Evolutionary conservation across 2,797 vertebrate species (phyloP), one percentile per base, ranked within the genome.

Genomic region (Oryzias dopingdopingensis): DNA sequence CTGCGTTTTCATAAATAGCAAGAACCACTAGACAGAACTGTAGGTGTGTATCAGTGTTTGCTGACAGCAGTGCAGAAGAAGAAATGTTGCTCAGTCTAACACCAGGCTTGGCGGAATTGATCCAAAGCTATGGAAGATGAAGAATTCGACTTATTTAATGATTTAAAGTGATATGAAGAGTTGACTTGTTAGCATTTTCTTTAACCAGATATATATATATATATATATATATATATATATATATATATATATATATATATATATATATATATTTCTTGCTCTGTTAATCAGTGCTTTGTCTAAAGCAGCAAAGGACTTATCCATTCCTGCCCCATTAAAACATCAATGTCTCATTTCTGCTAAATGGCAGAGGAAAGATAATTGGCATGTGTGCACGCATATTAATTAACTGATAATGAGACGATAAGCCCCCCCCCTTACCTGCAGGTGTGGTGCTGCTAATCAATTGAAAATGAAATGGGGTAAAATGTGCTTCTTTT

Each of bases 331-430:
- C 79, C 91, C 93, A 93, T 94, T 94, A 94, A 93, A 92, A 93
- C 92, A 93, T 95, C 91, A 95, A 89, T 94, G 93, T 85, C 88
- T 92, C 70, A 87, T 93, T 92, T 79, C 69, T 93, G 93, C 90
- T 93, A 88, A 92, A 92, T 92, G 91, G 92, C 92, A 91, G 86
- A 74, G 86, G 88, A 80, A 93, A 94, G 89, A 93, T 92, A 92
- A 94, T 92, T 94, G 91, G 92, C 90, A 93, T 93, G 93, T 92
- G 93, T 89, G 89, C 72, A 81, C 92, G 93, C 94, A 93, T 95
- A 96, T 95, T 97, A 98, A 97, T 95, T 95, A 94, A 90, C 89
- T 93, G 92, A 95, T 96, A 95, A 95, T 92, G 90, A 94, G 90
- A 90, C 87, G 92, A 94, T 95, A 94, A 94, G 91, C 81, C 81